phyloP scores from a whole-genome alignment of 1,140 invertebrate species.

The Pogonomyrmex barbatus region DNA sequence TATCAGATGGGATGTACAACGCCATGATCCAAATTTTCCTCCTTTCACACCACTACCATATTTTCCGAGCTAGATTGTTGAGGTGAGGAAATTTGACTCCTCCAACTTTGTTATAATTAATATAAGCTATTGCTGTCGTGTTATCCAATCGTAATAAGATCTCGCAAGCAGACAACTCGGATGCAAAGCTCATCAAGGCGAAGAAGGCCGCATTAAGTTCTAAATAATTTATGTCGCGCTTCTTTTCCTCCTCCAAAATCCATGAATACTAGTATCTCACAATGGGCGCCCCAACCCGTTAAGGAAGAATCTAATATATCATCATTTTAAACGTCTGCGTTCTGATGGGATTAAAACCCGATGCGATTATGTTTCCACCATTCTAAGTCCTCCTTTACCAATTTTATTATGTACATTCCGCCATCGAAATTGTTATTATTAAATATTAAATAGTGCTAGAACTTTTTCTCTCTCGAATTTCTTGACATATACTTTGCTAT shows the following conservation, averaged over 20 bases:
- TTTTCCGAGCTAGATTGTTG: background rate
- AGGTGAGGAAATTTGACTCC: background rate
- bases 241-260: constrained; percentile 18
- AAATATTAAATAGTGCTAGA: background rate
- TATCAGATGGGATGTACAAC: background rate
- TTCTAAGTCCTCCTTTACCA: background rate
- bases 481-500: background rate
- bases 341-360: background rate
- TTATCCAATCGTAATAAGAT: background rate
- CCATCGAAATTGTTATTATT: background rate
- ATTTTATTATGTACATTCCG: background rate
- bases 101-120: constrained; percentile 15
- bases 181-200: background rate
- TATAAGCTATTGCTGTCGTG: background rate
- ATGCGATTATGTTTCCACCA: background rate
- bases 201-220: background rate
- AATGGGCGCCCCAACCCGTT: constrained; percentile 23
- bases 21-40: background rate
- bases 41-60: background rate
- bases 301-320: constrained; percentile 2
- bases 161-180: background rate
- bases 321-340: background rate
- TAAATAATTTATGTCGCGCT: background rate
- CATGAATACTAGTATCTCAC: background rate
- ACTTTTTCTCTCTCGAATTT: background rate